A percentile compares a stretch with the other conserved stretches of the same genome.
Conservation (phyloP, 2,797 vertebrate species). For the Clarias platycephalus region DNA sequence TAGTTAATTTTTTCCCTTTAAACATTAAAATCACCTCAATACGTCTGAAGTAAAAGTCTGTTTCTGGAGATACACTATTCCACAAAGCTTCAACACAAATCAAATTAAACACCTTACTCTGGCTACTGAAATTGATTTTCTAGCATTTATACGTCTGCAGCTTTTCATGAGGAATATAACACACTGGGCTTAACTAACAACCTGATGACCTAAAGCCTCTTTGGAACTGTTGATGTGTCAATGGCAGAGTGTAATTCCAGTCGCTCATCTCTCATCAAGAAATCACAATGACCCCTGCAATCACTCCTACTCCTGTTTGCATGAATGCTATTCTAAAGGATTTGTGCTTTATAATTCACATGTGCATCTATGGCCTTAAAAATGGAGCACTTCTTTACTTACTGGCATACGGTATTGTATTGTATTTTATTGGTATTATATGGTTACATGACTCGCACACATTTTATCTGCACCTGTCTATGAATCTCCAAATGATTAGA, state of each 20-base stretch:
- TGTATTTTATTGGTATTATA: not conserved
- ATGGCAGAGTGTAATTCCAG: not conserved
- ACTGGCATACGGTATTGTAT: not conserved
- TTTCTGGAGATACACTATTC: not conserved
- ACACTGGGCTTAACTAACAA: not conserved
- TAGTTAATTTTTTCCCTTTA: not conserved
- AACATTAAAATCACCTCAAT: constrained; percentile 2
- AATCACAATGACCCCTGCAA: not conserved
- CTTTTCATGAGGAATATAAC: not conserved
- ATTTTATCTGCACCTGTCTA: not conserved
- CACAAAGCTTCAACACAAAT: not conserved
- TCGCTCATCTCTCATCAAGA: not conserved
- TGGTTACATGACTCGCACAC: not conserved
- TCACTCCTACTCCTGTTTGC: not conserved
- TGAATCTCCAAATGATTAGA: not conserved
- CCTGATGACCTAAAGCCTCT: not conserved
- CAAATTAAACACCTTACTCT: not conserved
- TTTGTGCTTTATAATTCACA: constrained; percentile 3
- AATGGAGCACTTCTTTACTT: not conserved
- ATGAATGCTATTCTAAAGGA: not conserved
- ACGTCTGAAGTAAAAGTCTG: constrained; percentile 1
- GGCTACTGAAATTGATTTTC: not conserved
- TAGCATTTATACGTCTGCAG: not conserved
- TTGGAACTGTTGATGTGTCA: not conserved
- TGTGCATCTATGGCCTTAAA: not conserved